Conservation (phyloP, 2,797 vertebrate genomes). For the Pangasius djambal region DNA sequence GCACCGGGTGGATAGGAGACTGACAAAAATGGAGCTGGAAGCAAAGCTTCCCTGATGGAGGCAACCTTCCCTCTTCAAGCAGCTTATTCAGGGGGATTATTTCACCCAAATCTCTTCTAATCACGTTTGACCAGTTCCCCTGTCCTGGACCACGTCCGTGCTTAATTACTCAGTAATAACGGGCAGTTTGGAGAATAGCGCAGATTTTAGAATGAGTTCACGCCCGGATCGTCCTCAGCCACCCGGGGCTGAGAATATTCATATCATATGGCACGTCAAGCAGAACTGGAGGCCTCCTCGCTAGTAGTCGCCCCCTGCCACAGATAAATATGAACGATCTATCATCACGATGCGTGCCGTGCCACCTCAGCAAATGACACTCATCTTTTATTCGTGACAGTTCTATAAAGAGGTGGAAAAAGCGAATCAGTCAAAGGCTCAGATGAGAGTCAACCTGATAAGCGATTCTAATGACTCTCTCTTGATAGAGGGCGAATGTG, state of each 20-base stretch:
- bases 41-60: conserved; percentile 56
- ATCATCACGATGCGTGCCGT: conserved; percentile 60
- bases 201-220: neutral
- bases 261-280: conserved; percentile 29
- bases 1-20: conserved; percentile 27
- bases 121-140: conserved; percentile 76
- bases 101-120: conserved; percentile 89
- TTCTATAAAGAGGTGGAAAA: conserved; percentile 63
- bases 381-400: conserved; percentile 67
- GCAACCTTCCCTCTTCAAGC: conserved; percentile 81
- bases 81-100: conserved; percentile 88
- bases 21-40: conserved; percentile 21
- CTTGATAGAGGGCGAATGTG: conserved; percentile 56
- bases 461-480: conserved; percentile 63
- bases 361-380: conserved; percentile 68
- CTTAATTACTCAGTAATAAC: conserved; percentile 45
- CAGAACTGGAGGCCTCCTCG: conserved; percentile 25
- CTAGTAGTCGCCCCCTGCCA: conserved; percentile 26
- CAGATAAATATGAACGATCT: conserved; percentile 64
- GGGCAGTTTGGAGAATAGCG: neutral
- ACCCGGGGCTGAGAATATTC: conserved; percentile 22
- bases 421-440: conserved; percentile 64
- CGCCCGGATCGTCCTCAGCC: conserved; percentile 14
- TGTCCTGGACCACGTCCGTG: conserved; percentile 8
- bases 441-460: conserved; percentile 66